Percentiles rank a stretch among this genome's conserved stretches.
phyloP scores from a whole-genome alignment of 1,140 invertebrate species.

The Eriocheir sinensis region DNA sequence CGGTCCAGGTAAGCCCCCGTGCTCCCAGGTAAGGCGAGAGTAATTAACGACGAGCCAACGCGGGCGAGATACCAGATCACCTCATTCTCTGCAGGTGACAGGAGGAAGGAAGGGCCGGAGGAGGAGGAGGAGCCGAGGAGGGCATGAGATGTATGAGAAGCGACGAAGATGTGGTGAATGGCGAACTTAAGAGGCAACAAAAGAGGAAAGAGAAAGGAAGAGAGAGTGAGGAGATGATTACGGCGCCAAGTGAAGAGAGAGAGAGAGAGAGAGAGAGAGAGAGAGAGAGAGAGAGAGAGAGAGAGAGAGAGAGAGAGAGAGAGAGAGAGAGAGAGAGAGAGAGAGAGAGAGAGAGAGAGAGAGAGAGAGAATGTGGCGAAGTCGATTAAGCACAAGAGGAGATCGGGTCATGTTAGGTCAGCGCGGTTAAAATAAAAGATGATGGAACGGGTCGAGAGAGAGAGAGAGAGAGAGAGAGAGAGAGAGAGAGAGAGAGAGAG shows the following conservation, averaged over 20 bases:
- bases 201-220: background rate
- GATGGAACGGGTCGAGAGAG: too few species aligned
- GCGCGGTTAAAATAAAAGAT: too few species aligned
- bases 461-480: background rate
- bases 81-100: conserved; percentile 11
- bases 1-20: background rate
- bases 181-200: background rate
- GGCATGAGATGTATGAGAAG: background rate
- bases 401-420: background rate
- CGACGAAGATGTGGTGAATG: background rate
- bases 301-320: conserved; percentile 19
- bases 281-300: conserved; percentile 22
- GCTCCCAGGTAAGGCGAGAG: background rate
- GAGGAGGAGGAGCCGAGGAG: background rate
- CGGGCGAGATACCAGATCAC: conserved; percentile 9
- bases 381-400: background rate
- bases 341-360: conserved; percentile 19
- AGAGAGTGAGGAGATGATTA: background rate
- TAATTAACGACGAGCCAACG: conserved; percentile 23
- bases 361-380: background rate
- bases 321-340: conserved; percentile 22
- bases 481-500: conserved; percentile 22
- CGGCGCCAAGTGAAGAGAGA: background rate
- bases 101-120: background rate
- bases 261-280: conserved; percentile 3